Conservation (phyloP, 2,888 invertebrate genomes). For the Athetis lepigone region DNA sequence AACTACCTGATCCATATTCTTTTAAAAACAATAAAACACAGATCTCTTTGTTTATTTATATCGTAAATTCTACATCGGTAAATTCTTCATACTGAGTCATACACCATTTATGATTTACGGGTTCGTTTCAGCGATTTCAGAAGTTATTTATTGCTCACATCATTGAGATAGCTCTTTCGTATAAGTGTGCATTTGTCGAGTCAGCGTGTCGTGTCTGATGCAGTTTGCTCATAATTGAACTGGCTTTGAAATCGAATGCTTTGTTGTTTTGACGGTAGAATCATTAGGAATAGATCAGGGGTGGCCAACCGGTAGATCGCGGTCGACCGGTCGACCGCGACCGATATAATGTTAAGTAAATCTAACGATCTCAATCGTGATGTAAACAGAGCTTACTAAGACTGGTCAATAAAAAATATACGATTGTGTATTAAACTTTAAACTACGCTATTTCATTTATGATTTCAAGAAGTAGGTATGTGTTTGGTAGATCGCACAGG, state of each 20-base stretch:
- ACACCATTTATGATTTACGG: slow-evolving; percentile 59
- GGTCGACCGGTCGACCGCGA: too few relatives aligned
- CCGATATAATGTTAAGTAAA: too few relatives aligned
- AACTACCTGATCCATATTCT: slow-evolving; percentile 10
- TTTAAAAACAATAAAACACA: slow-evolving; percentile 48
- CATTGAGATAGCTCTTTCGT: slow-evolving; percentile 69
- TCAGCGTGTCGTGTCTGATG: slow-evolving; percentile 60
- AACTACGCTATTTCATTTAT: too few relatives aligned
- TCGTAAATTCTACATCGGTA: slow-evolving; percentile 46
- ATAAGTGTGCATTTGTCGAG: slow-evolving; percentile 69
- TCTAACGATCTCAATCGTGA: too few relatives aligned
- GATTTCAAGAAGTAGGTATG: too few relatives aligned
- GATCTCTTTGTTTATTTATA: slow-evolving; percentile 60
- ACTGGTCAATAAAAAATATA: too few relatives aligned
- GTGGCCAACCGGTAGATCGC: too few relatives aligned
- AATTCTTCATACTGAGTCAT: slow-evolving; percentile 54
- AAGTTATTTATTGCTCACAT: slow-evolving; percentile 51
- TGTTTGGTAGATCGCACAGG: too few relatives aligned
- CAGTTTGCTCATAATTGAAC: slow-evolving; percentile 43
- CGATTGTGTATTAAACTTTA: too few relatives aligned
- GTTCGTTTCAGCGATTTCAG: slow-evolving; percentile 42
- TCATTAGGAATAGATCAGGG: not conserved
- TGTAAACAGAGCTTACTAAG: too few relatives aligned
- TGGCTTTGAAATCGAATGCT: slow-evolving; percentile 39
- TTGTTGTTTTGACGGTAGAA: not conserved